A percentile compares a stretch with the other conserved stretches of the same genome.
Conservation (phyloP, 2,797 vertebrate species). For the Smutsia temminckii region DNA sequence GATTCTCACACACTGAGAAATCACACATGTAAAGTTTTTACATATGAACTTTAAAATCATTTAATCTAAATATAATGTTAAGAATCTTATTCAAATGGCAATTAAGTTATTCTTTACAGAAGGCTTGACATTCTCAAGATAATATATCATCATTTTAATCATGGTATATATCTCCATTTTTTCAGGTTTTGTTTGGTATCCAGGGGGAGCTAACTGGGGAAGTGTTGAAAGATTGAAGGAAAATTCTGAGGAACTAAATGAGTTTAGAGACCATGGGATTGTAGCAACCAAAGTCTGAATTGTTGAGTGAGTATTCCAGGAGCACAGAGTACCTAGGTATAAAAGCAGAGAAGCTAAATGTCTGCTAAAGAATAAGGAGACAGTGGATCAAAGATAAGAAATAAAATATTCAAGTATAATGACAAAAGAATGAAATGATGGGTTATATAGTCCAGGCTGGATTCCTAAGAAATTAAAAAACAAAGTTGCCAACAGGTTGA, state of each 20-base stretch:
- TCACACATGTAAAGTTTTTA: neutral
- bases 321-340: neutral
- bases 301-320: neutral
- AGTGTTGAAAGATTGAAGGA: neutral
- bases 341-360: neutral
- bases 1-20: neutral
- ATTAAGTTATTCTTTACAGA: conserved; percentile 37
- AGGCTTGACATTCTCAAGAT: conserved; percentile 12
- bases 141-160: conserved; percentile 12
- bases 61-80: neutral
- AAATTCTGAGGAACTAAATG: conserved; percentile 41
- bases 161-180: conserved; percentile 4
- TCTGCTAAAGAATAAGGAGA: neutral
- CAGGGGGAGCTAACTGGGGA: neutral
- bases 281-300: neutral
- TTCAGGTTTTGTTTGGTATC: conserved; percentile 4
- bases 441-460: neutral
- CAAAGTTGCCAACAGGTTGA: neutral
- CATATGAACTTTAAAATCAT: conserved; percentile 10
- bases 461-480: conserved; percentile 19
- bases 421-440: neutral
- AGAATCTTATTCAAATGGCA: neutral
- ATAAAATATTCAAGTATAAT: neutral
- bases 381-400: neutral
- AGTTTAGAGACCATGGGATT: neutral